Evolutionary conservation across 2,113 vertebrate genomes (phyloP).

Genomic region (Pandion haliaetus): DNA sequence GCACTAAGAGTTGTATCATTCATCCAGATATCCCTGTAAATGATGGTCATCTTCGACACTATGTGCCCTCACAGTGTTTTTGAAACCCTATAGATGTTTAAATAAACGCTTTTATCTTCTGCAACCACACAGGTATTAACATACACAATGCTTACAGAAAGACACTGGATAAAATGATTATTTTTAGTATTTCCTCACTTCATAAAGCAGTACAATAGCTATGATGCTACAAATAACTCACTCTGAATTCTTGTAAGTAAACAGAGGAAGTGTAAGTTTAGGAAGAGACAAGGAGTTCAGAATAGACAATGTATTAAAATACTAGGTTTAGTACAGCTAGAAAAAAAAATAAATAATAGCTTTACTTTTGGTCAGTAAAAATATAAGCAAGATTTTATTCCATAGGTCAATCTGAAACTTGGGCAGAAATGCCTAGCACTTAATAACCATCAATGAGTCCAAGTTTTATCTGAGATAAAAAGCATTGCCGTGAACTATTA

Average conservation of each 20-base stretch:
- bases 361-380: not conserved
- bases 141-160: not conserved
- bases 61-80: not conserved
- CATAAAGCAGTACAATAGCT: not conserved
- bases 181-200: constrained; percentile 48
- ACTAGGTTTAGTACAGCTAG: not conserved
- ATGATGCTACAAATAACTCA: constrained; percentile 32
- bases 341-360: not conserved
- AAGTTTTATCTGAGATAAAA: not conserved
- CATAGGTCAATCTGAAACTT: not conserved
- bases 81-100: not conserved
- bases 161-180: constrained; percentile 3
- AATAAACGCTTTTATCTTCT: not conserved
- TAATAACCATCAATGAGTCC: not conserved
- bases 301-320: not conserved
- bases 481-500: not conserved
- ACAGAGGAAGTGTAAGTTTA: constrained; percentile 37
- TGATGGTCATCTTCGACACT: not conserved
- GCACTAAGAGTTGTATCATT: not conserved
- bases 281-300: not conserved
- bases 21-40: not conserved
- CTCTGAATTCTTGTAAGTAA: not conserved
- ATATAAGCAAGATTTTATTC: not conserved
- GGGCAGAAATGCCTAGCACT: not conserved
- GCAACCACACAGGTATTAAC: not conserved